Conservation (phyloP, 2,797 vertebrate species). For the Etheostoma perlongum region DNA sequence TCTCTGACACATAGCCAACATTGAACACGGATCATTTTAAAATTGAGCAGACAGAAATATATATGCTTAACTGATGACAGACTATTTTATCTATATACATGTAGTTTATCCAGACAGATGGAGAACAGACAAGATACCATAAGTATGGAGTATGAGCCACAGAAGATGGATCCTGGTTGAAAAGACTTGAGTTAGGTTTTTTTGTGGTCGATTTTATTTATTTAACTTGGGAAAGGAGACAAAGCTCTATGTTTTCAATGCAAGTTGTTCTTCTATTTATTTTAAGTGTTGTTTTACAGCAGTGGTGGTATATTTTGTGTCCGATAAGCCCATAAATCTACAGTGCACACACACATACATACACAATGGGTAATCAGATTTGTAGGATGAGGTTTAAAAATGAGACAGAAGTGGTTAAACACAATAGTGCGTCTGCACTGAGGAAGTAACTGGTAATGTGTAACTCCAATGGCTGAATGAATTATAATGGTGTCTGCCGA, state of each 20-base stretch:
- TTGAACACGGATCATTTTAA: conserved; percentile 34
- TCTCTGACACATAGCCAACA: conserved; percentile 64
- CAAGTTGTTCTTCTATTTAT: conserved; percentile 29
- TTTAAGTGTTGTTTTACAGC: conserved; percentile 31
- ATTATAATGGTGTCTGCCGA: conserved; percentile 68
- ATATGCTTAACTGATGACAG: neutral
- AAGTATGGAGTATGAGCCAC: neutral
- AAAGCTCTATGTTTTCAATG: conserved; percentile 22
- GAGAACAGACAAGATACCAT: neutral
- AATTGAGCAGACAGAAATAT: conserved; percentile 43
- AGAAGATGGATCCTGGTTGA: neutral
- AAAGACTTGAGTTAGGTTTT: conserved; percentile 2
- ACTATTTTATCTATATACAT: conserved; percentile 22
- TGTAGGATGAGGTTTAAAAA: conserved; percentile 44
- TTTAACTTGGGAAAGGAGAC: conserved; percentile 1
- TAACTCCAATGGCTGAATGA: conserved; percentile 53
- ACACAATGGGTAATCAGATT: conserved; percentile 27
- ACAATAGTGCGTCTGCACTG: conserved; percentile 26
- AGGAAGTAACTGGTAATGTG: conserved; percentile 57
- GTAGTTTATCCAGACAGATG: conserved; percentile 4
- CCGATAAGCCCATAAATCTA: conserved; percentile 6
- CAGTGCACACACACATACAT: neutral
- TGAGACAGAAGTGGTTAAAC: conserved; percentile 27
- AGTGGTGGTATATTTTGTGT: conserved; percentile 18
- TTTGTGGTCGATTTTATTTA: neutral